Conservation (phyloP, 2,888 invertebrate species). For the Catonia carolina region DNA sequence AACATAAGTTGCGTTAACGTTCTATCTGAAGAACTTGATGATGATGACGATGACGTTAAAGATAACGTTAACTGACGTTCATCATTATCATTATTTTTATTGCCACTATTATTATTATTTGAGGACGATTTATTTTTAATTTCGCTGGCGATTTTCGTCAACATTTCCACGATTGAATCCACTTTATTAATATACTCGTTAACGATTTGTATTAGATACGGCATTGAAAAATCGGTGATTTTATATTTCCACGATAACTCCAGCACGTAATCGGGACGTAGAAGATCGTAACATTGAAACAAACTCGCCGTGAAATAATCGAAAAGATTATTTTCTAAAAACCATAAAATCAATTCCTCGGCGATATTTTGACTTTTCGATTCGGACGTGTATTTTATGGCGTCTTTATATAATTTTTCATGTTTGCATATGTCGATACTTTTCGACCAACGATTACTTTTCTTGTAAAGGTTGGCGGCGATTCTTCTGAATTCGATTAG, state of each 20-base stretch:
- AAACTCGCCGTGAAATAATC: slow-evolving; percentile 98
- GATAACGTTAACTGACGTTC: too few species aligned
- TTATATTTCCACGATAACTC: slow-evolving; percentile 97
- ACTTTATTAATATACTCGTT: slow-evolving; percentile 57
- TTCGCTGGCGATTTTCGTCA: too few species aligned
- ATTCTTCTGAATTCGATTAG: slow-evolving; percentile 97
- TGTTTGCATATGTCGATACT: slow-evolving; percentile 99
- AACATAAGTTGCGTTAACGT: too few species aligned
- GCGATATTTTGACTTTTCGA: slow-evolving; percentile 94
- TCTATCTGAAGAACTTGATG: too few species aligned
- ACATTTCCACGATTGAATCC: not conserved
- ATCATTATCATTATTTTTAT: too few species aligned
- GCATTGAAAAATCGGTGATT: slow-evolving; percentile 99
- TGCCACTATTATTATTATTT: too few species aligned
- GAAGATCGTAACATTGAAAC: slow-evolving; percentile 95
- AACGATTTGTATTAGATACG: slow-evolving; percentile 93
- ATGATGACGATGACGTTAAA: too few species aligned
- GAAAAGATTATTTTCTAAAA: slow-evolving; percentile 86
- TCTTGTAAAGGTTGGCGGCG: slow-evolving; percentile 97
- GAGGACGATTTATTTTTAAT: too few species aligned
- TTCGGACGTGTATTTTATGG: slow-evolving; percentile 98
- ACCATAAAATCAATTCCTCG: slow-evolving; percentile 95
- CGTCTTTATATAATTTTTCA: slow-evolving; percentile 94
- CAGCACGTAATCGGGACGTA: slow-evolving; percentile 95
- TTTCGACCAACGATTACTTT: slow-evolving; percentile 99